Percentiles rank a stretch among this genome's conserved stretches.
These are phyloP conservation scores for Bibio marci DNA, from an alignment of 2,888 invertebrate genomes.

Conservation along the genomic window DNA sequence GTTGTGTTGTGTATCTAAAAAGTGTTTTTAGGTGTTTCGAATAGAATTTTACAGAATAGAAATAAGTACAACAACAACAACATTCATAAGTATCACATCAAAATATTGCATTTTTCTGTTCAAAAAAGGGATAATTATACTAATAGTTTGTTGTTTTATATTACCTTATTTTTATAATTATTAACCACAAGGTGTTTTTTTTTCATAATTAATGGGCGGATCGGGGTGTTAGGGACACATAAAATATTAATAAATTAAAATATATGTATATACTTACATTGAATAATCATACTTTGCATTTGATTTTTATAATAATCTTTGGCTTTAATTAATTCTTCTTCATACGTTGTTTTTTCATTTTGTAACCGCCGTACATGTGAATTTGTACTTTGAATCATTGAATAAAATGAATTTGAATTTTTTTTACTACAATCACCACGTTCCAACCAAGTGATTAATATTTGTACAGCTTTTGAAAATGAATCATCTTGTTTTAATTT, in stretches of 20 bases:
- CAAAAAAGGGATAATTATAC: too few species aligned
- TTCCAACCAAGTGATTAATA: conserved; percentile 81
- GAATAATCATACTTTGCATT: conserved; percentile 70
- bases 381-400: conserved; percentile 91
- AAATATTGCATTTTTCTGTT: too few species aligned
- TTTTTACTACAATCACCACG: conserved; percentile 86
- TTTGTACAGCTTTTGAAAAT: conserved; percentile 67
- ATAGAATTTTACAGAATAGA: too few species aligned
- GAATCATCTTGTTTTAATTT: conserved; percentile 75
- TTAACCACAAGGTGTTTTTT: too few species aligned
- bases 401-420: conserved; percentile 82
- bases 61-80: too few species aligned
- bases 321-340: conserved; percentile 75
- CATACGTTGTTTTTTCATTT: conserved; percentile 68
- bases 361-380: conserved; percentile 76
- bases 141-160: too few species aligned
- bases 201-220: too few species aligned
- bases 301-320: conserved; percentile 68
- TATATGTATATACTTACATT: conserved; percentile 60
- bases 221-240: too few species aligned
- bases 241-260: background rate
- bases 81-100: too few species aligned
- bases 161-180: too few species aligned
- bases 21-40: too few species aligned
- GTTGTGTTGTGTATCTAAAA: too few species aligned